Percentiles rank a stretch among this genome's conserved stretches.
Evolutionary conservation across 2,888 invertebrate genomes (phyloP).

Genomic region (Tiphia femorata): DNA sequence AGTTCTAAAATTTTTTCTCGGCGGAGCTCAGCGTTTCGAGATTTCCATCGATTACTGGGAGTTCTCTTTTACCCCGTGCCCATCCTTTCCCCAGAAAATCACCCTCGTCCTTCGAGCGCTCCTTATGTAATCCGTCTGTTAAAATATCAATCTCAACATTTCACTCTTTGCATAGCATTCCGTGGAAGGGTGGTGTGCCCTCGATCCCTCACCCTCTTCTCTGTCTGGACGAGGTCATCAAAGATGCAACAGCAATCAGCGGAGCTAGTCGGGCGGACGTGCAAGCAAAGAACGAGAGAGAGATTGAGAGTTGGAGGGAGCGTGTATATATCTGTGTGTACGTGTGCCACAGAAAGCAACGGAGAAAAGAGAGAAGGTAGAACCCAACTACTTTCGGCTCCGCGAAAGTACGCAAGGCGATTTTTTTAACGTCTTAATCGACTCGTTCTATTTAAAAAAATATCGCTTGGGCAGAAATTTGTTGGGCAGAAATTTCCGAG

Average conservation of each 20-base stretch:
- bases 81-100: neutral
- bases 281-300: constrained; percentile 34
- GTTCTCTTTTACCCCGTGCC: neutral
- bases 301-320: neutral
- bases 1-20: no score
- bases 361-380: neutral
- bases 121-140: constrained; percentile 65
- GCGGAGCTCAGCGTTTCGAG: no score
- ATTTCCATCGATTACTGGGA: no score
- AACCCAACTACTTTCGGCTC: constrained; percentile 24
- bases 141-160: constrained; percentile 67
- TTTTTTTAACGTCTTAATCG: constrained; percentile 65
- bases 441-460: no score
- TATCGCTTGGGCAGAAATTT: no score
- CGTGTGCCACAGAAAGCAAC: neutral
- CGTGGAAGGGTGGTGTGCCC: constrained; percentile 48
- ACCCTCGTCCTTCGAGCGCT: constrained; percentile 29
- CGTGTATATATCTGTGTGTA: no score
- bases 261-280: constrained; percentile 63
- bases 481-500: no score
- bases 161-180: constrained; percentile 64
- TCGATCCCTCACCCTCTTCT: constrained; percentile 45
- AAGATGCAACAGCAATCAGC: constrained; percentile 69
- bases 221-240: constrained; percentile 68
- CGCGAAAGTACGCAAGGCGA: constrained; percentile 55